phyloP scores from a whole-genome alignment of 35 echinoderm and acorn worm species.

The Diadema setosum region DNA sequence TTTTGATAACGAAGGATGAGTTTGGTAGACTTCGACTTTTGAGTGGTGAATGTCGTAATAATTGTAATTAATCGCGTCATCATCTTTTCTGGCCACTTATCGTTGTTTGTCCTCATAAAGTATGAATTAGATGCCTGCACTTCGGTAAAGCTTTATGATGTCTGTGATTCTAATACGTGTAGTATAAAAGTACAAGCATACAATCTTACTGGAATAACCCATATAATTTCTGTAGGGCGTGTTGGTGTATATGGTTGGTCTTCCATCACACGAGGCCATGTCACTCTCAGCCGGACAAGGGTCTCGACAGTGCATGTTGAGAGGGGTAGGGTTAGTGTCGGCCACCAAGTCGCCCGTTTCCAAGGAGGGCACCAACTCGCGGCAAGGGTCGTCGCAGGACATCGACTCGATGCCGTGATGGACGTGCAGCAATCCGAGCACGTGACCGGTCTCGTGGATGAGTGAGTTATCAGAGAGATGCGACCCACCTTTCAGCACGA shows the following conservation, averaged over 20 bases:
- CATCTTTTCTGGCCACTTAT: no score
- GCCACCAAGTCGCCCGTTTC: slow-evolving; percentile 79
- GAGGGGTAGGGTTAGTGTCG: slow-evolving; percentile 92
- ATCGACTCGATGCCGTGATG: slow-evolving; percentile 69
- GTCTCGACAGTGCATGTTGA: slow-evolving; percentile 59
- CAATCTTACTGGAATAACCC: slow-evolving; percentile 78
- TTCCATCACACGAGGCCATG: slow-evolving; percentile 22
- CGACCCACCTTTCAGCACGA: slow-evolving; percentile 33
- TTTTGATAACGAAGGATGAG: no score
- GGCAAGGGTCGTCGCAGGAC: slow-evolving; percentile 62
- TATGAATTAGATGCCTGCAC: no score
- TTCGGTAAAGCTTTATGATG: no score
- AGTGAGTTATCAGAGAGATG: slow-evolving; percentile 22
- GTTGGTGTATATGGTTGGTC: slow-evolving; percentile 29
- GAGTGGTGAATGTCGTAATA: no score
- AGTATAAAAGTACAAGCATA: no score
- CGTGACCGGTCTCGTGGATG: slow-evolving; percentile 92
- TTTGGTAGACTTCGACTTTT: no score
- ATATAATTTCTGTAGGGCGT: slow-evolving; percentile 92
- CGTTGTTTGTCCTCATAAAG: no score
- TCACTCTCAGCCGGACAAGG: slow-evolving; percentile 6
- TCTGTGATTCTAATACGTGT: no score
- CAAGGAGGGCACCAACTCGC: slow-evolving; percentile 50
- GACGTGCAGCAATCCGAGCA: slow-evolving; percentile 80
- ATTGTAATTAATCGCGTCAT: no score